Percentiles rank a stretch among this genome's conserved stretches.
These are phyloP conservation scores for Decapterus maruadsi DNA, from an alignment of 2,797 vertebrate genomes.

Conservation along the genomic window DNA sequence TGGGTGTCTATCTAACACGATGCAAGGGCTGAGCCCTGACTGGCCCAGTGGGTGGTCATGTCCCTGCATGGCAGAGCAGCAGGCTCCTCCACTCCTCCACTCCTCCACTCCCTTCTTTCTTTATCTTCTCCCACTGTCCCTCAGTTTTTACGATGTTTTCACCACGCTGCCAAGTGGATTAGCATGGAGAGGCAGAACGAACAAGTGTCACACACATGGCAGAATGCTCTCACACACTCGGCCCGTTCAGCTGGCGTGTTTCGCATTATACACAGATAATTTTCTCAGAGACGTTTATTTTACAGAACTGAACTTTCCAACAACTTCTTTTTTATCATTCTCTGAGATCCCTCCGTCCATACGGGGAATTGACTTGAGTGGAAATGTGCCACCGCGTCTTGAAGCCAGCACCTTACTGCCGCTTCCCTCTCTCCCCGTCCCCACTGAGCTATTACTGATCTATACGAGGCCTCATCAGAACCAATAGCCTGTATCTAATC, in stretches of 20 bases:
- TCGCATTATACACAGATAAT: constrained; percentile 3
- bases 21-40: constrained; percentile 68
- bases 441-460: constrained; percentile 72
- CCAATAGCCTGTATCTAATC: constrained; percentile 75
- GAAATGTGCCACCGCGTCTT: constrained; percentile 1
- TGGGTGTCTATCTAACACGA: constrained; percentile 69
- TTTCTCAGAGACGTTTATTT: constrained; percentile 6
- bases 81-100: constrained; percentile 43
- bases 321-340: background rate
- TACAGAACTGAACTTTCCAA: background rate
- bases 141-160: constrained; percentile 43
- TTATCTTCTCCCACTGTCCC: constrained; percentile 31
- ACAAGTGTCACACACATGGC: constrained; percentile 33
- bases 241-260: constrained; percentile 11
- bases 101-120: constrained; percentile 22
- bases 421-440: constrained; percentile 33
- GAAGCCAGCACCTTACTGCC: constrained; percentile 22
- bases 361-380: constrained; percentile 4
- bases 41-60: constrained; percentile 60
- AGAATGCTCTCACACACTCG: constrained; percentile 17
- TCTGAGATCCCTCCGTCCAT: constrained; percentile 5
- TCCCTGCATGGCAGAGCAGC: constrained; percentile 65
- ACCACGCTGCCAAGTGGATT: constrained; percentile 49
- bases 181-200: constrained; percentile 32
- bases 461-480: constrained; percentile 70